Evolutionary conservation across 2,113 vertebrate species (phyloP).

Genomic region (Strix uralensis): DNA sequence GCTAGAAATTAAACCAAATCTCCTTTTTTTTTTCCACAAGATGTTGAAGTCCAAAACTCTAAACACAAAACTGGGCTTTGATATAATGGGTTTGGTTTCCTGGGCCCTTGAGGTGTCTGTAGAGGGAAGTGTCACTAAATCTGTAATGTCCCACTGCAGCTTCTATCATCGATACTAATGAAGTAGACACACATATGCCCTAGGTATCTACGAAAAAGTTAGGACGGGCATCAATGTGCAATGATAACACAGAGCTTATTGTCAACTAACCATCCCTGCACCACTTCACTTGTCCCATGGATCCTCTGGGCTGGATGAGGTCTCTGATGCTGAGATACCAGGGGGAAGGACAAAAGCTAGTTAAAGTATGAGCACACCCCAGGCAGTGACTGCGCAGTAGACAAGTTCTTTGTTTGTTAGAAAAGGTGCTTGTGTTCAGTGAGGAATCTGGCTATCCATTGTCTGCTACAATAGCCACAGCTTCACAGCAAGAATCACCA

Average conservation of each 20-base stretch:
- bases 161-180: background rate
- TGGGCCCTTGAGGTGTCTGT: background rate
- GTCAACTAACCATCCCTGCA: background rate
- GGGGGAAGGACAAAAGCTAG: background rate
- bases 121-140: background rate
- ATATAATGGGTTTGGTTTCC: background rate
- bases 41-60: background rate
- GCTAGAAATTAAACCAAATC: background rate
- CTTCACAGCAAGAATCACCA: background rate
- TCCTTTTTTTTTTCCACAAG: background rate
- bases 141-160: no score
- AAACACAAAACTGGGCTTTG: background rate
- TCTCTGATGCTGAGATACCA: background rate
- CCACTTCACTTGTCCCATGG: background rate
- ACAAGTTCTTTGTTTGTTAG: background rate
- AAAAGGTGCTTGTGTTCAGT: background rate
- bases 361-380: background rate
- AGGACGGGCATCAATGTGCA: background rate
- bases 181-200: background rate
- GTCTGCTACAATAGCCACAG: background rate
- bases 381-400: background rate
- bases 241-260: background rate
- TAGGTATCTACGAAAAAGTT: background rate
- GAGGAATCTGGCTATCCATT: background rate
- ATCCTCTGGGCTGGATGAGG: background rate